A percentile compares a stretch with the other conserved stretches of the same genome.
phyloP scores from a whole-genome alignment of 2,888 invertebrate species.

The Ormia ochracea region DNA sequence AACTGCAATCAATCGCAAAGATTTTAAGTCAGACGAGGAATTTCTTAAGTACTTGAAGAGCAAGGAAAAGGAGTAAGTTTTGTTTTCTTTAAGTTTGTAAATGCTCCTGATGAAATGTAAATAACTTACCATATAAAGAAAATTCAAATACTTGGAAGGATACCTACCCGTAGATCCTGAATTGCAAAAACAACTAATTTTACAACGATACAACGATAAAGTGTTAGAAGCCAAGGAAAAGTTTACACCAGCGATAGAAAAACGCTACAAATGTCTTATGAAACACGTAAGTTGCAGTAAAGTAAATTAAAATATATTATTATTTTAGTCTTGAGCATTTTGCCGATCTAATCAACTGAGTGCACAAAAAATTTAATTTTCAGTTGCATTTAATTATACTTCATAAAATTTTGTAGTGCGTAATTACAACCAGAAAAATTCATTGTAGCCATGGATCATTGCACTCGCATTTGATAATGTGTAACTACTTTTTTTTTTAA shows the following conservation, averaged over 20 bases:
- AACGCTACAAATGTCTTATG: constrained; percentile 73
- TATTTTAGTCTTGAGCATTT: not conserved
- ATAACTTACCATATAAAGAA: constrained; percentile 64
- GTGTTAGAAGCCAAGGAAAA: constrained; percentile 64
- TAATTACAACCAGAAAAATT: too few relatives aligned
- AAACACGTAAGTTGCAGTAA: constrained; percentile 70
- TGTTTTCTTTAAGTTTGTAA: not conserved
- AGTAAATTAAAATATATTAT: not conserved
- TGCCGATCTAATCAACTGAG: too few relatives aligned
- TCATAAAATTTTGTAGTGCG: too few relatives aligned
- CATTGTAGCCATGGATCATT: constrained; percentile 2
- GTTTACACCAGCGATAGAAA: constrained; percentile 71
- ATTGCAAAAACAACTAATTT: constrained; percentile 69
- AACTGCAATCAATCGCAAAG: constrained; percentile 57
- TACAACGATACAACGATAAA: constrained; percentile 66
- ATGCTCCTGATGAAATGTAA: too few relatives aligned
- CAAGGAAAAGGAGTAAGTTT: constrained; percentile 69
- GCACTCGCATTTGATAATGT: not conserved
- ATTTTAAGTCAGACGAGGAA: constrained; percentile 69
- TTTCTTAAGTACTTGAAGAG: constrained; percentile 70
- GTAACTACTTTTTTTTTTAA: not conserved
- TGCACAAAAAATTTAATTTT: too few relatives aligned
- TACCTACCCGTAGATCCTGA: constrained; percentile 74
- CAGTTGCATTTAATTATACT: too few relatives aligned
- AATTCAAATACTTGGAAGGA: constrained; percentile 72